Evolutionary conservation across 2,797 vertebrate genomes (phyloP).

Genomic region (Gambusia yucatana): DNA sequence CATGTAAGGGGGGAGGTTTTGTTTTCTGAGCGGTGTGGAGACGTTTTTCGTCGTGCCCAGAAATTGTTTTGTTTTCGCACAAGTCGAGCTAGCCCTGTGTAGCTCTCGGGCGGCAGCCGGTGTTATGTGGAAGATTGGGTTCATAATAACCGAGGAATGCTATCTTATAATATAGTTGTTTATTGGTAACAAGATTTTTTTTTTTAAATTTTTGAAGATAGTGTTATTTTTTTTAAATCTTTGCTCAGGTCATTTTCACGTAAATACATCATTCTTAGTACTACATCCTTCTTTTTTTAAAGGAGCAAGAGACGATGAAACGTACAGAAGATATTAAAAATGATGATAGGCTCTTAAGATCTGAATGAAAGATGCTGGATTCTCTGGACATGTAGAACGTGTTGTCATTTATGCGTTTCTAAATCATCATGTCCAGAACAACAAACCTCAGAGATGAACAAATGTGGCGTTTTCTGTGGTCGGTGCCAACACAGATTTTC

Average conservation of each 20-base stretch:
- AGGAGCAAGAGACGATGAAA: not conserved
- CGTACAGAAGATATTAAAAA: not conserved
- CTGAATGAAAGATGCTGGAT: not conserved
- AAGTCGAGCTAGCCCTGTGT: constrained; percentile 45
- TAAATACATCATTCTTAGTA: not conserved
- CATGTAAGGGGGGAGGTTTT: not conserved
- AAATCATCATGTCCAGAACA: not conserved
- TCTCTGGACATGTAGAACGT: not conserved
- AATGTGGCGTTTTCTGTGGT: not conserved
- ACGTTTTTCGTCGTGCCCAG: constrained; percentile 8
- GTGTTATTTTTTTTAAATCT: not conserved
- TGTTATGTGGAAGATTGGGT: constrained; percentile 31
- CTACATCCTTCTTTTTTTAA: not conserved
- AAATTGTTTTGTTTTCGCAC: constrained; percentile 66
- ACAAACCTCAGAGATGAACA: not conserved
- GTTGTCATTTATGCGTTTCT: not conserved
- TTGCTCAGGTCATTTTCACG: not conserved
- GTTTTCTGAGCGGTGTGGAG: not conserved
- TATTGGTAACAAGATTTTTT: not conserved
- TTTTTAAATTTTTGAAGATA: not conserved
- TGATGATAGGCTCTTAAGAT: not conserved
- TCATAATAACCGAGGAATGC: not conserved
- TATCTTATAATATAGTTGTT: not conserved
- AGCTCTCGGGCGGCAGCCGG: constrained; percentile 36
- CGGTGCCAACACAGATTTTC: not conserved